phyloP scores from a whole-genome alignment of 2,888 invertebrate species.

The Tetheella fluctuosa region DNA sequence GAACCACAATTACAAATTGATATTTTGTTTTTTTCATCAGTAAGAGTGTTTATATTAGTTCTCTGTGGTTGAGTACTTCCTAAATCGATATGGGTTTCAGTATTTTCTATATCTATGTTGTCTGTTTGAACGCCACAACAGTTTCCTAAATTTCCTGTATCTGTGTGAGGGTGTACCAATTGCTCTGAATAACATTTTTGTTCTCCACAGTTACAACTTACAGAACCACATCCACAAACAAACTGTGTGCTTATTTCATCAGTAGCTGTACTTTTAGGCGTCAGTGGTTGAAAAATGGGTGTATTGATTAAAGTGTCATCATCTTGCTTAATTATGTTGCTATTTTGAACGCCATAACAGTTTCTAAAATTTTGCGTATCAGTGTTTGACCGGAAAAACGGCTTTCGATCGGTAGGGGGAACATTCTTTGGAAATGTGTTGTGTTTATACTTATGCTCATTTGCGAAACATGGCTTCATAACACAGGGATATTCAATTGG shows the following conservation, averaged over 20 bases:
- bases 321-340: conserved; percentile 11
- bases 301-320: not conserved
- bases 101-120: conserved; percentile 17
- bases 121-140: conserved; percentile 5
- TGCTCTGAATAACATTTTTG: conserved; percentile 13
- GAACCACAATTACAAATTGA: conserved; percentile 1
- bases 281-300: not conserved
- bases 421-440: conserved; percentile 58
- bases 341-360: conserved; percentile 28
- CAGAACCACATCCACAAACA: conserved; percentile 17
- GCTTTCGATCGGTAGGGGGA: conserved; percentile 43
- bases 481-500: conserved; percentile 17
- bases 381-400: conserved; percentile 56
- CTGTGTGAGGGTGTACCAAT: not conserved
- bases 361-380: conserved; percentile 46
- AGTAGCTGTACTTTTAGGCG: not conserved
- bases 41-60: not conserved
- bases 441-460: conserved; percentile 28
- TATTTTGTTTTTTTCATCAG: not conserved
- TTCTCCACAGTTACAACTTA: conserved; percentile 10
- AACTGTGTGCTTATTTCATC: conserved; percentile 17
- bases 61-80: not conserved
- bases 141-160: not conserved
- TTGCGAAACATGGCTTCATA: conserved; percentile 27
- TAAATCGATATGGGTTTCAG: conserved; percentile 36